A percentile compares a stretch with the other conserved stretches of the same genome.
phyloP scores from a whole-genome alignment of 2,113 vertebrate genomes.

The Gopherus flavomarginatus region DNA sequence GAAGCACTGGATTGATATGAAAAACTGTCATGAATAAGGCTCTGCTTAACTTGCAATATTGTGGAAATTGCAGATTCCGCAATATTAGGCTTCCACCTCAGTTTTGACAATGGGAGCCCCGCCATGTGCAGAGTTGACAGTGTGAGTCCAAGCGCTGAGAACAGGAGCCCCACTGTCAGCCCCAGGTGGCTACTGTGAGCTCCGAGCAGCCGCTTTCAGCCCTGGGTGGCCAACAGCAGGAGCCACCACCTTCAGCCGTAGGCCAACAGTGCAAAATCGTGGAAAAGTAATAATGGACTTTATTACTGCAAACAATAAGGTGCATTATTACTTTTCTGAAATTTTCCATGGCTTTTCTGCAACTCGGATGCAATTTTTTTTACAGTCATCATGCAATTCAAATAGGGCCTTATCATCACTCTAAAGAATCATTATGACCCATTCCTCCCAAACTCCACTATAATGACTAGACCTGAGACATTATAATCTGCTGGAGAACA shows the following conservation, averaged over 20 bases:
- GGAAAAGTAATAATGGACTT: not conserved
- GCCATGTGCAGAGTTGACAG: too few species aligned
- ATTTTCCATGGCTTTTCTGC: not conserved
- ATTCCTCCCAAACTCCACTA: not conserved
- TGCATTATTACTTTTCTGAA: not conserved
- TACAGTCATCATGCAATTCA: not conserved
- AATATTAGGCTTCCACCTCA: not conserved
- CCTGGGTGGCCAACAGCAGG: not conserved
- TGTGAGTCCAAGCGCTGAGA: too few species aligned
- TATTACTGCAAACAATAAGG: not conserved
- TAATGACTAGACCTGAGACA: not conserved
- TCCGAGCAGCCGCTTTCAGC: not conserved
- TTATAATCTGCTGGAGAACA: not conserved
- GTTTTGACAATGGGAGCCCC: not conserved
- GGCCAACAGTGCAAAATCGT: not conserved
- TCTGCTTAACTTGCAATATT: not conserved
- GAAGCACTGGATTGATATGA: not conserved
- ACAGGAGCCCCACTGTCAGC: not conserved
- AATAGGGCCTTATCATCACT: not conserved
- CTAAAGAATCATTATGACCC: not conserved
- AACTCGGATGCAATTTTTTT: not conserved
- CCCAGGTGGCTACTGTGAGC: too few species aligned
- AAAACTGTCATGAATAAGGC: not conserved
- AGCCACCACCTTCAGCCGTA: not conserved
- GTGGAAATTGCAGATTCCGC: not conserved